Percentiles rank a stretch among this genome's conserved stretches.
Evolutionary conservation across 2,888 invertebrate species (phyloP).

Genomic region (Nephrotoma appendiculata): DNA sequence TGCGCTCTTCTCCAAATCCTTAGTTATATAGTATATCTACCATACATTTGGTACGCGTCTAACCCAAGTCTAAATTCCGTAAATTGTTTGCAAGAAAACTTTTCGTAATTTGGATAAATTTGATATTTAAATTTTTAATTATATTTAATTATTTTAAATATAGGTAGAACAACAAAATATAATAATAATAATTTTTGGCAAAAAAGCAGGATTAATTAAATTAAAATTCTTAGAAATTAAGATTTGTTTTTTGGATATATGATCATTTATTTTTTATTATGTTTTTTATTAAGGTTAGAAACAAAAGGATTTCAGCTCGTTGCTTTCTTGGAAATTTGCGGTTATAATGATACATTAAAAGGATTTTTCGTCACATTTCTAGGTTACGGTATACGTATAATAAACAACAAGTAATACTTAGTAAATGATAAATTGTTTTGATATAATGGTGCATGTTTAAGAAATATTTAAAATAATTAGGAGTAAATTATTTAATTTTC

Average conservation of each 20-base stretch:
- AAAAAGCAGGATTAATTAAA: not conserved
- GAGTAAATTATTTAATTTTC: too few relatives aligned
- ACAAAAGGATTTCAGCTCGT: too few relatives aligned
- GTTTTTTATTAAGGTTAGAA: not conserved
- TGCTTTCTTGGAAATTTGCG: too few relatives aligned
- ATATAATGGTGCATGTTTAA: too few relatives aligned
- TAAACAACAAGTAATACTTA: too few relatives aligned
- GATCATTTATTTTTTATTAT: not conserved
- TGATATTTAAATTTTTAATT: not conserved
- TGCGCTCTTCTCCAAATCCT: too few relatives aligned
- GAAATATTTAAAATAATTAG: too few relatives aligned
- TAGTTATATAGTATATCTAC: too few relatives aligned
- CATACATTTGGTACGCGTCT: not conserved
- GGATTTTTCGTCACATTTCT: too few relatives aligned
- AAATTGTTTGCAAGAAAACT: not conserved
- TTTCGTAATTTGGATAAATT: not conserved
- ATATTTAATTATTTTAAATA: not conserved
- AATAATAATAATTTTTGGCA: not conserved
- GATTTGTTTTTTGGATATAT: not conserved
- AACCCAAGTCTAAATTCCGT: not conserved
- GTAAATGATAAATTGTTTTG: too few relatives aligned
- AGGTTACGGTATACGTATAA: too few relatives aligned
- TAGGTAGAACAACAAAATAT: not conserved
- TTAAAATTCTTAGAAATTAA: not conserved
- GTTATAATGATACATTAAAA: too few relatives aligned